Percentiles rank a stretch among this genome's conserved stretches.
Conservation (phyloP, 2,113 vertebrate genomes). For the Bos indicus region DNA sequence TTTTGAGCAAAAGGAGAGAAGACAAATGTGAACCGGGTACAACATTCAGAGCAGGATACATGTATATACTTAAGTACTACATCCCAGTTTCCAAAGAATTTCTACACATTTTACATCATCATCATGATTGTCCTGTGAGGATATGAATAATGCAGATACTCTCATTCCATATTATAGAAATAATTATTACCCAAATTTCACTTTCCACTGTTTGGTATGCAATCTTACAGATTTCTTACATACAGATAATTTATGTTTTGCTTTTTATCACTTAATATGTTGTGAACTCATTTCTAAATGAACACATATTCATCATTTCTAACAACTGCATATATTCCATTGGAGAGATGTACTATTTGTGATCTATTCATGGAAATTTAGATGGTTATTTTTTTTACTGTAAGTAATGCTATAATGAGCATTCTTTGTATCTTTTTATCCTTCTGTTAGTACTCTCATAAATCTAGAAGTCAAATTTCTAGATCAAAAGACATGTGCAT, state of each 20-base stretch:
- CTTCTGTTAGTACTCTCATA: neutral
- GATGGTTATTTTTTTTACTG: neutral
- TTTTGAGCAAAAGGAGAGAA: constrained; percentile 23
- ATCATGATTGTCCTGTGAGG: neutral
- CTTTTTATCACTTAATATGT: constrained; percentile 10
- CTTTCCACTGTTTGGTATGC: neutral
- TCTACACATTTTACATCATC: neutral
- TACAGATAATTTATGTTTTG: neutral
- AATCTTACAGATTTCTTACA: neutral
- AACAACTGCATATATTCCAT: neutral
- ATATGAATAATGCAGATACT: neutral
- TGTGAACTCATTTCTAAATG: neutral
- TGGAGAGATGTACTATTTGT: neutral
- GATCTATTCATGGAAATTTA: neutral
- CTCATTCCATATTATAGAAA: neutral
- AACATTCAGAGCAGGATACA: neutral
- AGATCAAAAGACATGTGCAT: neutral
- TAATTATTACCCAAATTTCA: neutral
- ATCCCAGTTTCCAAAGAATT: neutral
- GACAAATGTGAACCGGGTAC: neutral
- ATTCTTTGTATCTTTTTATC: neutral
- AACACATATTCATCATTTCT: neutral
- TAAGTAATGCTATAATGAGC: neutral
- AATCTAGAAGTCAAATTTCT: neutral
- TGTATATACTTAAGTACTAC: neutral